Base-by-base conservation (phyloP, 2,113 vertebrate species). In the Saguinus midas region DNA sequence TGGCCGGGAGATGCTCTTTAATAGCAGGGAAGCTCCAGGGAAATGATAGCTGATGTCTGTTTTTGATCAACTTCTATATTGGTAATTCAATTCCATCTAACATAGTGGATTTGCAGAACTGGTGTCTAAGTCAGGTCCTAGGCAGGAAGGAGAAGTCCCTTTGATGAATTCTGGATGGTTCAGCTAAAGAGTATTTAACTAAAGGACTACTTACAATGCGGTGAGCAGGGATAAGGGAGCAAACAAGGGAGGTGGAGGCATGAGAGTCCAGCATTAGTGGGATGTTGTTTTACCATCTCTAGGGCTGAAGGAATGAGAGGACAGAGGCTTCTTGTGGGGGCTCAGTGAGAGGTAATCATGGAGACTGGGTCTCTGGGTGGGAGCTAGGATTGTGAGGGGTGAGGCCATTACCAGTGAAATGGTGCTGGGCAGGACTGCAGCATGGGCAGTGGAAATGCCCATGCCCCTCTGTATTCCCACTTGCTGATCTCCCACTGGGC, bases 401-500 rank as follows among this genome's bases (percentile, higher is more conserved):
- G 45, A 6, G 4, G 55, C 12, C 8, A 43, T 81, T 23, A 40
- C 32, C 73, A 17, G 70, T 20, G 23, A 83, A 27, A 37, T 17
- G 21, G 25, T 61, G 80, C 37, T 90, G 17, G 58, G 18, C 18
- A 72, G 10, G 6, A n/a, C n/a, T 78, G 9, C 7, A 40, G n/a
- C 29, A 8, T 0, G 0, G 6, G 6, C 20, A n/a, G 11, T 35
- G n/a, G 78, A 57, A n/a, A 35, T 9, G 7, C 3, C 29, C 55
- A 17, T 23, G 14, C 7, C 48, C 52, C 3, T 35, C 18, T 45
- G 20, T 75, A 40, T 21, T 43, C 55, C 21, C 23, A 25, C 5
- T 52, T 95, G 82, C 21, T 32, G 20, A 32, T 29, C 45, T 64
- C 7, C 32, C 17, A 7, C 27, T 1, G 5, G 8, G 61, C 29